A percentile compares a stretch with the other conserved stretches of the same genome.
phyloP scores from a whole-genome alignment of 2,888 invertebrate genomes.

The Phorcus lineatus region DNA sequence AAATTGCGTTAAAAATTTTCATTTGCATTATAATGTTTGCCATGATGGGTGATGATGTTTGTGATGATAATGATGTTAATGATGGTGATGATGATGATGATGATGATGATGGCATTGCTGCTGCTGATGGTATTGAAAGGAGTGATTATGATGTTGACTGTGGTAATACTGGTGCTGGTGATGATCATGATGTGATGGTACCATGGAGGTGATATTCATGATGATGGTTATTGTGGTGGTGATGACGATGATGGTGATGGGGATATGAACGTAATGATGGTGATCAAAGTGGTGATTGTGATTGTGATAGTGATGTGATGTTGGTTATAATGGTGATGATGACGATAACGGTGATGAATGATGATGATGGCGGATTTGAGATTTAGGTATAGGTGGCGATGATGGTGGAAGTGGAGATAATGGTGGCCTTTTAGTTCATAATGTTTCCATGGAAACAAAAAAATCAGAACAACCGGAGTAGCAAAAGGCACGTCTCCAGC shows the following conservation, averaged over 20 bases:
- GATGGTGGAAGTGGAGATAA: too few relatives aligned
- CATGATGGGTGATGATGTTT: too few relatives aligned
- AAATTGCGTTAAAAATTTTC: too few relatives aligned
- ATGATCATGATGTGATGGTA: too few relatives aligned
- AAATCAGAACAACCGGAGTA: too few relatives aligned
- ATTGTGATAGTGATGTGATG: not conserved
- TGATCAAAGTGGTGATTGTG: not conserved
- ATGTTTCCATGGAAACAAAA: too few relatives aligned
- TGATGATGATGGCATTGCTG: not conserved
- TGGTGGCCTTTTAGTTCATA: too few relatives aligned
- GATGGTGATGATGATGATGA: not conserved
- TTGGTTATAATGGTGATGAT: not conserved
- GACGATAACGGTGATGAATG: not conserved
- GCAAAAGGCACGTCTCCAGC: too few relatives aligned
- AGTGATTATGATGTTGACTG: not conserved
- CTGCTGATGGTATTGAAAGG: not conserved
- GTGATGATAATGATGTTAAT: not conserved
- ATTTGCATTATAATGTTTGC: too few relatives aligned
- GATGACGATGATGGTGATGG: too few relatives aligned
- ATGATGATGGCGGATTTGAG: not conserved
- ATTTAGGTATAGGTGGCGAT: not conserved
- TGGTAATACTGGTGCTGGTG: constrained; percentile 5
- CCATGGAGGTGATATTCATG: too few relatives aligned
- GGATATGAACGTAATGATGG: not conserved
- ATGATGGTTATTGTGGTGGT: too few relatives aligned